Percentiles rank a stretch among this genome's conserved stretches.
Conservation (phyloP, 2,888 invertebrate genomes). For the Amorpha juglandis region DNA sequence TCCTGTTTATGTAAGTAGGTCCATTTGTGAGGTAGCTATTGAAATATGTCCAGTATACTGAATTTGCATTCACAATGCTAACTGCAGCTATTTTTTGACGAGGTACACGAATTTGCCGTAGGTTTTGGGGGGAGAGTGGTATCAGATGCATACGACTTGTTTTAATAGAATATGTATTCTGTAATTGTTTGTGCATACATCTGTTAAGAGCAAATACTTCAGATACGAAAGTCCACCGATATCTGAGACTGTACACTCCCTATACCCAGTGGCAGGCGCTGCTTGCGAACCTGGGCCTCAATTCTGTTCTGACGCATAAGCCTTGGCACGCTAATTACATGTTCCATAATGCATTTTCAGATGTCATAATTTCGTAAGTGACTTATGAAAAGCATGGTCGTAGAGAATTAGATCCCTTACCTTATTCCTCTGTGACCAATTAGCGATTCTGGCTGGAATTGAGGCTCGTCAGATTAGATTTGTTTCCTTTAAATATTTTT, state of each 20-base stretch:
- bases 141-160: neutral
- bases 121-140: neutral
- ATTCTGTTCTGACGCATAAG: neutral
- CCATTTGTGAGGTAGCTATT: no score
- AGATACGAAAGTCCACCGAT: no score
- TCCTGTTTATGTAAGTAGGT: no score
- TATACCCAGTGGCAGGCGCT: neutral
- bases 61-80: conserved; percentile 7
- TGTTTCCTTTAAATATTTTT: conserved; percentile 2
- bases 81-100: conserved; percentile 5
- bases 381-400: no score
- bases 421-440: neutral
- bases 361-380: no score
- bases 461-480: neutral
- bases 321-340: no score
- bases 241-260: no score
- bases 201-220: no score
- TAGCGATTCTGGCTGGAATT: neutral
- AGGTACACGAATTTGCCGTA: conserved; percentile 2
- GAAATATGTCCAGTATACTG: conserved; percentile 56
- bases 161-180: no score
- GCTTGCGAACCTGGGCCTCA: conserved; percentile 2
- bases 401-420: neutral
- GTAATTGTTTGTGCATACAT: no score
- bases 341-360: no score